Base-by-base conservation (phyloP, 2,888 invertebrate genomes). In the Saturnia japonica region DNA sequence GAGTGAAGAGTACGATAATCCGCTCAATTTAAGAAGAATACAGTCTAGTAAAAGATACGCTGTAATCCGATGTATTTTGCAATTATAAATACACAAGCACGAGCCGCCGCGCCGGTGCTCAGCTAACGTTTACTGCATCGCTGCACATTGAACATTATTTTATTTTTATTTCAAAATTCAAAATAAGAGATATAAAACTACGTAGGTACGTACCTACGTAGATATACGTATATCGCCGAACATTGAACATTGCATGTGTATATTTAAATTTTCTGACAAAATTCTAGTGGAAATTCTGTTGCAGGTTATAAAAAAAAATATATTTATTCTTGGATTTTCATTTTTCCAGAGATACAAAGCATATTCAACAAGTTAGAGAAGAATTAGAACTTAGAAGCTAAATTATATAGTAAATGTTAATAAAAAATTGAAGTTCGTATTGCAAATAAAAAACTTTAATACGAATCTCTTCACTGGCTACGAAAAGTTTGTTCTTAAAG, bases 401-500 rank as follows among this genome's bases (percentile, higher is more conserved):
- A 34, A 34, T 34, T 34, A 34, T 34, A 34, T 34, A 34, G 2
- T 4, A 6, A 34, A 34, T 4, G 19, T 47, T 19, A 3, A 8
- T 8, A 2, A 12, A 43, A 43, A 47, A 47, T 19, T 47, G 7
- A n/a, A 47, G 19, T 19, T 19, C 19, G 19, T 47, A 47, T 47
- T 47, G 47, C 47, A n/a, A 47, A 8, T 6, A 7, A 47, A 47
- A 9, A 28, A 64, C 19, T 19, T 40, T 40, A 64, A 64, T 40
- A 64, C 3, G 64, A 40, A 64, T 40, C 64, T n/a, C 40, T 8
- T 64, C 64, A 40, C 40, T 40, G 19, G 64, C 40, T 40, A 3
- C 11, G 64, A 40, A 8, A 19, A 60, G 22, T 64, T 72, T 75
- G 70, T 71, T 72, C 57, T 57, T 42, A 73, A 40, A 64, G 70